Evolutionary conservation across 2,888 invertebrate genomes (phyloP), one percentile per base, ranked within the genome.

Genomic region (Drosophila crucigera): DNA sequence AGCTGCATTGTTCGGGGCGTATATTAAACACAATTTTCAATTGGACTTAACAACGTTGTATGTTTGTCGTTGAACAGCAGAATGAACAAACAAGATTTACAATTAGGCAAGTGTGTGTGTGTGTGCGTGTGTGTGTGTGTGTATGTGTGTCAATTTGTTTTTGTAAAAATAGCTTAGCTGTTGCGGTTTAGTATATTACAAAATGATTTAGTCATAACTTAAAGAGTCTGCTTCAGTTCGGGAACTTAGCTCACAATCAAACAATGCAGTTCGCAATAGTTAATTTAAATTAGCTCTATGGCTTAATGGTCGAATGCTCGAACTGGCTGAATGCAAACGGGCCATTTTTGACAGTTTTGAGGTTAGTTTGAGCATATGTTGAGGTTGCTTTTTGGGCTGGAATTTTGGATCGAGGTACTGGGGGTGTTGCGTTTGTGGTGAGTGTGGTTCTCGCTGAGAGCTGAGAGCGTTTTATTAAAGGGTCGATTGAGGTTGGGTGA

Each of bases 231-330:
- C 30, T 41, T 54, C 25, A 80, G 69, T 87, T 56, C 56, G 64
- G 88, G 83, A 90, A 87, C 87, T 85, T 81, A 74, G 79, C 88
- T 90, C 87, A 90, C 86, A 87, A 87, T 87, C 83, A 88, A 87
- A 89, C 76, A 84, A 85, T 85, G 74, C 68, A 76, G 65, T 82
- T 89, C 73, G 82, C 83, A 83, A 75, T 73, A 70, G 60, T 50
- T 54, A 60, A 68, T 73, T 77, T 71, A 47, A 66, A 25, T 35
- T 52, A 25, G 41, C 55, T 70, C 56, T 64, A 65, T 67, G 61
- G 64, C 58, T 76, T 56, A 63, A 64, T 80, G 72, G 55, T 50
- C 50, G 62, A 80, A 82, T 67, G 52, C 41, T 53, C 33, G 52
- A 73, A 72, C 70, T 81, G 82, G 69, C 74, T 72, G 75, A 55